Conservation (phyloP, 1,140 invertebrate species). For the Drosophila parvula region DNA sequence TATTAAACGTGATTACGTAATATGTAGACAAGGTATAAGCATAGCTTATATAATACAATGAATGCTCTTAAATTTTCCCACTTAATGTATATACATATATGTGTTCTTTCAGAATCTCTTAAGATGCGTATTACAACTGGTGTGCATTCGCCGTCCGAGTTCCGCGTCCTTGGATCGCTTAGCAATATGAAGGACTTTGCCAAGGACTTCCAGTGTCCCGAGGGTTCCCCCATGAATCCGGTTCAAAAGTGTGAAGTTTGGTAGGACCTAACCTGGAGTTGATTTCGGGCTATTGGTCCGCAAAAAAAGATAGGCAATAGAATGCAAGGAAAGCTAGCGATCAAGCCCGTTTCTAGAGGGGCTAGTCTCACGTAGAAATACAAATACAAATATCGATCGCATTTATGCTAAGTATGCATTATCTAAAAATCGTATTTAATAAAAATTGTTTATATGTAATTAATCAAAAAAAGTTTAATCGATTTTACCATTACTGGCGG, state of each 20-base stretch:
- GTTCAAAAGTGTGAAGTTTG: slow-evolving; percentile 93
- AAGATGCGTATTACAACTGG: slow-evolving; percentile 90
- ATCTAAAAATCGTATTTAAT: slow-evolving; percentile 70
- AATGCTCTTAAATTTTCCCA: too few species aligned
- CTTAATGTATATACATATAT: too few species aligned
- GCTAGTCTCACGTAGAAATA: slow-evolving; percentile 62
- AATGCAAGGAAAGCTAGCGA: slow-evolving; percentile 45
- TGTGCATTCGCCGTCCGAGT: slow-evolving; percentile 91
- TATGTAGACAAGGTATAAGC: too few species aligned
- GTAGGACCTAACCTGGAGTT: slow-evolving; percentile 84
- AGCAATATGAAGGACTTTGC: slow-evolving; percentile 96
- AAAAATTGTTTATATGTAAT: slow-evolving; percentile 70
- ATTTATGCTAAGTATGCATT: slow-evolving; percentile 58
- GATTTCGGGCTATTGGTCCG: slow-evolving; percentile 12
- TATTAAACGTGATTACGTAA: too few species aligned
- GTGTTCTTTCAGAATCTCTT: slow-evolving; percentile 87
- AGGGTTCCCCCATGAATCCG: slow-evolving; percentile 94
- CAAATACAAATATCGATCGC: slow-evolving; percentile 49
- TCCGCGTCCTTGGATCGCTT: slow-evolving; percentile 94
- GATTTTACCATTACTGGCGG: too few species aligned
- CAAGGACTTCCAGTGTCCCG: slow-evolving; percentile 93
- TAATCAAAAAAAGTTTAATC: background rate
- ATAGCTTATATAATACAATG: too few species aligned
- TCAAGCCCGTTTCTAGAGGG: slow-evolving; percentile 33
- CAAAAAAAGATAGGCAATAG: slow-evolving; percentile 28